Evolutionary conservation across 2,113 vertebrate species (phyloP), one percentile per base, ranked within the genome.

Genomic region (Catagonus wagneri): DNA sequence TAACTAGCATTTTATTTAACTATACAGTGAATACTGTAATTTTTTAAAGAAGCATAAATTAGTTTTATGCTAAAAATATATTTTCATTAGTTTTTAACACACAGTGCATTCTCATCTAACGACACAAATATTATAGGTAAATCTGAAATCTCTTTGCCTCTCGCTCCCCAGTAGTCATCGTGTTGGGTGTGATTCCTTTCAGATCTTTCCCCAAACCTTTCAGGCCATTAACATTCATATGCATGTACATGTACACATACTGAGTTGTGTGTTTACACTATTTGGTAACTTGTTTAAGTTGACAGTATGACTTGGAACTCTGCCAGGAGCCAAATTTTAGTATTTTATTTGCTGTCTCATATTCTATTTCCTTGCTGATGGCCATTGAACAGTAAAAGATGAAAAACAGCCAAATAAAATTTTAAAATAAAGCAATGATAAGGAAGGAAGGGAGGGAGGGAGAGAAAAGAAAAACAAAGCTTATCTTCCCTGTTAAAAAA

Each of bases 41-140:
- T 83, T 90, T 87, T 88, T 36, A 65, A 71, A 89, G 36, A 23
- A 66, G n/a, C n/a, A 81, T 76, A 65, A 61, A 16, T 88, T 60
- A 61, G 52, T 23, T 69, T 75, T 76, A 63, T 15, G 50, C 12
- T 50, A 56, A 69, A 75, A 63, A 68, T 6, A 8, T n/a, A 61
- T 25, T 54, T 83, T 72, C 19, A 71, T 66, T 54, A 54, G 25
- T 56, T 56, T 88, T 71, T 69, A 36, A 19, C 36, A 16, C 17
- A 20, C 15, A 50, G 36, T 56, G 39, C 16, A 23, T 61, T 54
- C 87, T 87, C 16, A 54, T 17, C 39, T 80, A 72, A 50, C 8
- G 39, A 54, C 4, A 12, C 36, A 34, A 74, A 83, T 25, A 27
- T 15, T 29, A 36, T 3, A 81, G 20, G 29, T 66, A 80, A 85